A percentile compares a stretch with the other conserved stretches of the same genome.
Conservation (phyloP, 2,113 vertebrate genomes). For the Nycticryphes semicollaris region DNA sequence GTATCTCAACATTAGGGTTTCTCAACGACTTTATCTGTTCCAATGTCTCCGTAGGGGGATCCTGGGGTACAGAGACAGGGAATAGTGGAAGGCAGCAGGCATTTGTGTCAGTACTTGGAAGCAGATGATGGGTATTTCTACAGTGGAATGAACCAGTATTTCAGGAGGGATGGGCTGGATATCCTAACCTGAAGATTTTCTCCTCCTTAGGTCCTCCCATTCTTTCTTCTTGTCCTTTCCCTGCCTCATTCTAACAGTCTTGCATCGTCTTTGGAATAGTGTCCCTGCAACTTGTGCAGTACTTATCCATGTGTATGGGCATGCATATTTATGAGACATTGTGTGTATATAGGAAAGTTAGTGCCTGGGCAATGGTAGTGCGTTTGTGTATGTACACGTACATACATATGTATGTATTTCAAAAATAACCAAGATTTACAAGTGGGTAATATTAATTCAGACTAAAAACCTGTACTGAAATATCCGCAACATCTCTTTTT, state of each 20-base stretch:
- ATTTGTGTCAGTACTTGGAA: neutral
- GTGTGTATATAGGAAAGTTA: neutral
- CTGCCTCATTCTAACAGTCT: neutral
- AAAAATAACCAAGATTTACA: neutral
- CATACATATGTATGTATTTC: neutral
- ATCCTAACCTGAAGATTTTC: neutral
- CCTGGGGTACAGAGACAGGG: neutral
- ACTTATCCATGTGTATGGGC: neutral
- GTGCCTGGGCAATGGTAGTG: neutral
- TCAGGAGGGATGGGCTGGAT: neutral
- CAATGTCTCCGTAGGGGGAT: neutral
- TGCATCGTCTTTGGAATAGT: neutral
- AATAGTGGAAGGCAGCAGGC: neutral
- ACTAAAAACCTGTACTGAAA: neutral
- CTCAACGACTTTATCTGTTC: neutral
- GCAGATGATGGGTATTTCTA: neutral
- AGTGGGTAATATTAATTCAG: neutral
- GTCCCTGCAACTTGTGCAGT: neutral
- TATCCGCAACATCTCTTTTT: neutral
- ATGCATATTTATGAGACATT: neutral
- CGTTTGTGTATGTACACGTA: neutral
- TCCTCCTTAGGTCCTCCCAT: neutral
- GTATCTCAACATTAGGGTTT: neutral
- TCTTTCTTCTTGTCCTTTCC: neutral
- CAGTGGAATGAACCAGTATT: neutral